These are phyloP conservation scores for Helogale parvula DNA, from an alignment of 2,113 vertebrate genomes.

Conservation along the genomic window DNA sequence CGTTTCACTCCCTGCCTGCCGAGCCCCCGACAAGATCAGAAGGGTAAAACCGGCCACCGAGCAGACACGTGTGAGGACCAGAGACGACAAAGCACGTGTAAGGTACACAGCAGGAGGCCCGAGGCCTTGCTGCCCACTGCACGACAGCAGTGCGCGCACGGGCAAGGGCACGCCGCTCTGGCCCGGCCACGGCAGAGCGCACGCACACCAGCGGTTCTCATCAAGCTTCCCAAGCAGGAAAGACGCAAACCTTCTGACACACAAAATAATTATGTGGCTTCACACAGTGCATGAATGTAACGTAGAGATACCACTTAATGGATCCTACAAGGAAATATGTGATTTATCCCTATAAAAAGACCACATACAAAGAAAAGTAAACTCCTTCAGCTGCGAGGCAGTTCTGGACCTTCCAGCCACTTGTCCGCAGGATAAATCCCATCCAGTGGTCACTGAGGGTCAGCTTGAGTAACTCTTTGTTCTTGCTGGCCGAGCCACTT, in stretches of 20 bases:
- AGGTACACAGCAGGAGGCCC: not conserved
- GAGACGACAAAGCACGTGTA: not conserved
- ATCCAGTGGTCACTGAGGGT: not conserved
- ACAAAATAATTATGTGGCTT: not conserved
- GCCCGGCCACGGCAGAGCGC: too few species aligned
- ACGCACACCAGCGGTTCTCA: not conserved
- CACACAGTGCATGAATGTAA: not conserved
- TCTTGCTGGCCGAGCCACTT: not conserved
- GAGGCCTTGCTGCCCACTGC: not conserved
- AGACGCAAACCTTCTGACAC: not conserved
- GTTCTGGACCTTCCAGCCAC: not conserved
- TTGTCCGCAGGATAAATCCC: not conserved
- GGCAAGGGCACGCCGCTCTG: too few species aligned
- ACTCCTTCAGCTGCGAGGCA: not conserved
- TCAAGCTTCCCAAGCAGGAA: not conserved
- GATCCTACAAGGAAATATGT: not conserved
- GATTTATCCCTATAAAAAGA: not conserved
- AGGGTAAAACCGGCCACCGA: not conserved
- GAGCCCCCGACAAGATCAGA: not conserved
- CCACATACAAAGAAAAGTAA: not conserved
- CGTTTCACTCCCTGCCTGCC: not conserved
- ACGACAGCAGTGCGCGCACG: too few species aligned
- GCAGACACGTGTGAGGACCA: not conserved
- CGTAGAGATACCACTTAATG: not conserved
- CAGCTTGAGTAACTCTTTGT: not conserved